Base-by-base conservation (phyloP, 2,113 vertebrate genomes). In the Ophthalmolycus amberensis region DNA sequence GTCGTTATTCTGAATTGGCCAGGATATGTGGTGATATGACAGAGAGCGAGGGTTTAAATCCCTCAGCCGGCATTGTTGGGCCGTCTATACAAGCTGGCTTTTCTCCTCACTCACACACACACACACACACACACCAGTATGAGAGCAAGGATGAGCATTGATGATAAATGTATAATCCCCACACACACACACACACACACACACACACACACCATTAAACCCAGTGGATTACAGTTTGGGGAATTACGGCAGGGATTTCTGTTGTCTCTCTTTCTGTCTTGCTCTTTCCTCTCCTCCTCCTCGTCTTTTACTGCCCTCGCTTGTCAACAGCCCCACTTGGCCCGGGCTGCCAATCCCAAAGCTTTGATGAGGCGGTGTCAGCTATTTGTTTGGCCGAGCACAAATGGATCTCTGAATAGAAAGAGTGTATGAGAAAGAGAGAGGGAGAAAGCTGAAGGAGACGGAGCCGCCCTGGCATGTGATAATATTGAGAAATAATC, bases 1-100 rank as follows among this genome's bases (percentile, higher is more conserved):
- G 89, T 96, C 95, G 96, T 95, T 94, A 83, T 95, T 92, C 93
- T 96, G 96, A 97, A 97, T 97, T 96, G 96, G 96, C 95, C 95
- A 88, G 92, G 90, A 94, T 94, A 95, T 94, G 88, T 72, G 93
- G 95, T 93, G 92, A 93, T 95, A 94, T 95, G 92, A 90, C 84
- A 85, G 85, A 83, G 90, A 89, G 82, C 58, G 88, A 84, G 71
- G 83, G 85, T 90, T 92, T 93, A 90, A 93, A 92, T 94, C 88
- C 92, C 86, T 89, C 83, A 84, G 77, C 85, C 79, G 8, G 79
- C 92, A 93, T 93, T 91, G 89, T 91, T 82, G 75, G 85, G 83
- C 62, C 75, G 80, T 84, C 87, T 82, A 91, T 91, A 90, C 90
- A 88, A 90, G 74, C 82, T 90, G 90, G 87, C 87, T 92, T 89